Base-by-base conservation (phyloP, 1,140 invertebrate genomes). In the Bombus huntii region DNA sequence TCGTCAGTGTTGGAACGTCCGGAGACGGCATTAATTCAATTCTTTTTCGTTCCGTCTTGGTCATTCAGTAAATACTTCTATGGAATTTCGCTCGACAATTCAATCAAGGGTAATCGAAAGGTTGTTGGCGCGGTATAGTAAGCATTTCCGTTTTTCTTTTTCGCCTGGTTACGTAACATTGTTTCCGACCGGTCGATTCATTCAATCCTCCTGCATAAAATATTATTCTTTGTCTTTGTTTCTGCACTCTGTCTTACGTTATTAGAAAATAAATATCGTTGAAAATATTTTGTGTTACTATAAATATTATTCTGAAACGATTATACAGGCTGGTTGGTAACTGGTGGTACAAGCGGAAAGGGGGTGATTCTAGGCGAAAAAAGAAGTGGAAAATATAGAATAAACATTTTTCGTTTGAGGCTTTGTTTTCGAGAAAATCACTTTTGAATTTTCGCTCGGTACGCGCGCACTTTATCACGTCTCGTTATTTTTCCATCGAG, bases 91-190 rank as follows among this genome's bases (percentile, higher is more conserved):
- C 66, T 65, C 18, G 44, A 59, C n/a, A n/a, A 83, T 84, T 71
- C 53, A 42, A 71, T 78, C 34, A 84, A 78, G 37, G 18, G 39
- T 37, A 57, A 75, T 82, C 39, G 39, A 75, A 75, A 65, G 25
- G 31, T 47, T 73, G 39, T 75, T 65, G 57, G 2, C 37, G 15
- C 81, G 0, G 12, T 62, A 65, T 65, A 42, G 62, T 66, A 62
- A 65, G 8, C 9, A 34, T 25, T 65, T 82, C 25, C 42, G 10
- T 42, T 37, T 28, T 42, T 65, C n/a, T n/a, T 62, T n/a, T 28
- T 77, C 18, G 2, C 12, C 28, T 18, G 13, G 2, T 77, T 77
- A 37, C 28, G 1, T 77, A 62, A 77, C 37, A 31, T 78, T 78
- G 39, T 68, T 79, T 68, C 66, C 31, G 5, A 77, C 18, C 42